phyloP scores from a whole-genome alignment of 2,888 invertebrate genomes.

The Drosophila borealis region DNA sequence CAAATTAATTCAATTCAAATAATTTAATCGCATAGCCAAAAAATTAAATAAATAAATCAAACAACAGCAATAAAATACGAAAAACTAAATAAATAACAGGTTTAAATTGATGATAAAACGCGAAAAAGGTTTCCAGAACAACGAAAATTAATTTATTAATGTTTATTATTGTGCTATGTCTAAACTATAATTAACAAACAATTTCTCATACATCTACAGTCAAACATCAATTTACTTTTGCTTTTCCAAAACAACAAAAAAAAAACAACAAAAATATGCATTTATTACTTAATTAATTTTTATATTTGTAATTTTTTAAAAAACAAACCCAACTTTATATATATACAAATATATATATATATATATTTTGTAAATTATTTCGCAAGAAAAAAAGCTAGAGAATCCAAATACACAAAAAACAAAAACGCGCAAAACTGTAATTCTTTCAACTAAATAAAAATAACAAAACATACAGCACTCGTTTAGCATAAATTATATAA shows the following conservation, averaged over 20 bases:
- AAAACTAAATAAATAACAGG: conserved; percentile 18
- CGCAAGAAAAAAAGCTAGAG: conserved; percentile 72
- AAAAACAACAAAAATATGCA: conserved; percentile 62
- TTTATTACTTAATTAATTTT: conserved; percentile 80
- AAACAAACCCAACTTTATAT: conserved; percentile 31
- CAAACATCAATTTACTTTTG: conserved; percentile 54
- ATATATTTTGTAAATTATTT: conserved; percentile 76
- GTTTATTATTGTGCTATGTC: conserved; percentile 35
- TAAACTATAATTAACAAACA: conserved; percentile 9
- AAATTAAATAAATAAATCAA: conserved; percentile 17
- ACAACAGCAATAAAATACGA: conserved; percentile 12
- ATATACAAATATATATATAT: conserved; percentile 49
- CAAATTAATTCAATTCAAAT: conserved; percentile 51
- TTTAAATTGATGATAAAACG: conserved; percentile 14
- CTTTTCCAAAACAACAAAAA: conserved; percentile 65
- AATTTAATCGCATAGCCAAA: conserved; percentile 33
- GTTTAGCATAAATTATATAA: conserved; percentile 78
- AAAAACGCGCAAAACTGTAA: conserved; percentile 58
- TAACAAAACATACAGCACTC: conserved; percentile 57
- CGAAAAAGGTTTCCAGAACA: conserved; percentile 75
- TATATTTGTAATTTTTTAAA: conserved; percentile 68
- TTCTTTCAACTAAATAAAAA: conserved; percentile 57
- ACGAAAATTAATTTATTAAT: conserved; percentile 71
- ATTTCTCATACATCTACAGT: conserved; percentile 19
- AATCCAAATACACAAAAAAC: conserved; percentile 61